Percentiles rank a stretch among this genome's conserved stretches.
These are phyloP conservation scores for Iselma pallidipennis DNA, from an alignment of 2,888 invertebrate species.

Conservation along the genomic window DNA sequence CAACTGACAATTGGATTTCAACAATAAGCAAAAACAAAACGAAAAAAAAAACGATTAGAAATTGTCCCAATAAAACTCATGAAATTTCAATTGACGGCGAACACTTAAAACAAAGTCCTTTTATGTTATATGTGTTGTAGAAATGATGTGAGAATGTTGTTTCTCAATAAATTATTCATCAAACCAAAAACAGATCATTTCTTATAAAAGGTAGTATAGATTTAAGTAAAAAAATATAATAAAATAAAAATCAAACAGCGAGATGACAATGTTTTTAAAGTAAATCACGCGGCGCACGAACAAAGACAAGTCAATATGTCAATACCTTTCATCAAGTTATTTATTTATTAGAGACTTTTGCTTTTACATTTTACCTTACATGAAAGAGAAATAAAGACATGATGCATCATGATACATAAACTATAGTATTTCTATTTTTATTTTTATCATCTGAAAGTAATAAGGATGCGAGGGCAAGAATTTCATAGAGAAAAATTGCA, in stretches of 20 bases:
- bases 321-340: slow-evolving; percentile 33
- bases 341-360: slow-evolving; percentile 38
- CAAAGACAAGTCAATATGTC: slow-evolving; percentile 40
- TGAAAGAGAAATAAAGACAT: slow-evolving; percentile 29
- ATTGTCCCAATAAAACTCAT: not conserved
- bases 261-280: slow-evolving; percentile 20
- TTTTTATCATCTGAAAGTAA: not conserved
- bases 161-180: not conserved
- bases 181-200: not conserved
- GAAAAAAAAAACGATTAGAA: not conserved
- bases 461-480: not conserved
- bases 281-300: slow-evolving; percentile 35
- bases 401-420: slow-evolving; percentile 29
- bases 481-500: not conserved
- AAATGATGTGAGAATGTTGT: no score
- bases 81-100: not conserved
- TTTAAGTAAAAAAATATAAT: no score
- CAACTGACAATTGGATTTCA: not conserved
- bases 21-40: not conserved
- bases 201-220: not conserved
- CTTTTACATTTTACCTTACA: slow-evolving; percentile 28
- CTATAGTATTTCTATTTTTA: not conserved
- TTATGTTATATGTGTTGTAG: no score
- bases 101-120: no score
- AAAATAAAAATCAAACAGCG: not conserved